These are phyloP conservation scores for Dromius quadrimaculatus DNA, from an alignment of 2,888 invertebrate species.

Conservation along the genomic window DNA sequence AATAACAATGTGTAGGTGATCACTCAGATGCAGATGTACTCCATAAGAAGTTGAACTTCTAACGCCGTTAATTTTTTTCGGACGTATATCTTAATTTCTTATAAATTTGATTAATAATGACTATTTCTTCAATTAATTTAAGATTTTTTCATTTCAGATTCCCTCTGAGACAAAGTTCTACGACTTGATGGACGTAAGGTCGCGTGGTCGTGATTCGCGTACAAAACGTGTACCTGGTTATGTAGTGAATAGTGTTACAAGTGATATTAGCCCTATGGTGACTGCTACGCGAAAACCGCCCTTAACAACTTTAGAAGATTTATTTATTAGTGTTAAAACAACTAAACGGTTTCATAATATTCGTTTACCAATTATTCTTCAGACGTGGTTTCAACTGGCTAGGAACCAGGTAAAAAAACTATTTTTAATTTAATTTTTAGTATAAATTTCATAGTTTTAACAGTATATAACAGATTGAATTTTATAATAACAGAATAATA, in stretches of 20 bases:
- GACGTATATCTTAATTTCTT: not conserved
- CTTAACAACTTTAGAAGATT: conserved; percentile 82
- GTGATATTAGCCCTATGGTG: conserved; percentile 17
- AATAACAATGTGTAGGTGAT: too few relatives aligned
- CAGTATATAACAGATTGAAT: too few relatives aligned
- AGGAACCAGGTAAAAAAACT: conserved; percentile 81
- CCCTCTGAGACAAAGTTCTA: not conserved
- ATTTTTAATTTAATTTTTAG: not conserved
- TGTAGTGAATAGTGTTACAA: not conserved
- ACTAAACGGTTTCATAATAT: conserved; percentile 88
- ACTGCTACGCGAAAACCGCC: conserved; percentile 71
- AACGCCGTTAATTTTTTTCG: too few relatives aligned
- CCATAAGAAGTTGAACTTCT: too few relatives aligned
- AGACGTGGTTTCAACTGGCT: conserved; percentile 96
- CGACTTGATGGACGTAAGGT: not conserved
- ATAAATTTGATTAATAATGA: not conserved
- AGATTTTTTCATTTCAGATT: conserved; percentile 12
- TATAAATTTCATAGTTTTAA: too few relatives aligned
- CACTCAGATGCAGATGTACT: too few relatives aligned
- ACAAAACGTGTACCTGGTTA: conserved; percentile 11
- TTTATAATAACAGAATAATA: too few relatives aligned
- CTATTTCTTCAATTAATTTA: not conserved
- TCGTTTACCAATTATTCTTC: conserved; percentile 87
- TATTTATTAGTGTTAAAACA: conserved; percentile 96
- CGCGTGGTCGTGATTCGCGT: conserved; percentile 4